Base-by-base conservation (phyloP, 2,113 vertebrate genomes). In the Psittacus erithacus region DNA sequence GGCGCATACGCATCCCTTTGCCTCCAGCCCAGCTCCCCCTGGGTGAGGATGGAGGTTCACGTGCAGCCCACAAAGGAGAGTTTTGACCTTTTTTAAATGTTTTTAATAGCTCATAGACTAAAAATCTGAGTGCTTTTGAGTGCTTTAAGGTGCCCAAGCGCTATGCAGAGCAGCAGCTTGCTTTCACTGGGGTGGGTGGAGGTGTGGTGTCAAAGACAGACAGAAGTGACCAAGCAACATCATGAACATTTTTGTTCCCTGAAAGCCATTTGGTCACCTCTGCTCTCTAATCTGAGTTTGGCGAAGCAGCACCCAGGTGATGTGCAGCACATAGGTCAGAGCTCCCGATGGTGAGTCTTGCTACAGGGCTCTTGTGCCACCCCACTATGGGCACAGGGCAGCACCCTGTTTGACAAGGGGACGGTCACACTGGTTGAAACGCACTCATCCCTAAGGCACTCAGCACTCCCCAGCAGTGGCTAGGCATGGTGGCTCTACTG, bases 291-390 rank as follows among this genome's bases (percentile, higher is more conserved):
- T 20, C 20, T 18, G 39, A 25, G 12, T 17, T 29, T n/a, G 53
- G 33, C 33, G 39, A 29, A 74, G 41, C 33, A 35, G 41, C 13
- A 23, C 20, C 9, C 13, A 22, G 39, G 44, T 41, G n/a, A 14
- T 0, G 0, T 41, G 38, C 33, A 55, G 41, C 19, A 6, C 1
- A 7, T 9, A 9, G 8, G 38, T 16, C 2, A 1, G n/a, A 77
- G 24, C 10, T 86, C 22, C 59, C 25, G 4, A 18, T 2, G 11
- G 31, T 1, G 2, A 70, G 19, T 8, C 13, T 46, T 59, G 55
- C 41, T 62, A 17, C 25, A 28, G 33, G 43, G 24, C 62, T 10
- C 43, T 59, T 55, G 52, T 39, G 25, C 29, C 1, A 35, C 14
- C 9, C 1, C 1, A 20, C 33, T 44, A 12, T 1, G 1, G 29